A percentile compares a stretch with the other conserved stretches of the same genome.
These are phyloP conservation scores for Sinopyrophorus schimmeli DNA, from an alignment of 2,888 invertebrate species.

Conservation along the genomic window DNA sequence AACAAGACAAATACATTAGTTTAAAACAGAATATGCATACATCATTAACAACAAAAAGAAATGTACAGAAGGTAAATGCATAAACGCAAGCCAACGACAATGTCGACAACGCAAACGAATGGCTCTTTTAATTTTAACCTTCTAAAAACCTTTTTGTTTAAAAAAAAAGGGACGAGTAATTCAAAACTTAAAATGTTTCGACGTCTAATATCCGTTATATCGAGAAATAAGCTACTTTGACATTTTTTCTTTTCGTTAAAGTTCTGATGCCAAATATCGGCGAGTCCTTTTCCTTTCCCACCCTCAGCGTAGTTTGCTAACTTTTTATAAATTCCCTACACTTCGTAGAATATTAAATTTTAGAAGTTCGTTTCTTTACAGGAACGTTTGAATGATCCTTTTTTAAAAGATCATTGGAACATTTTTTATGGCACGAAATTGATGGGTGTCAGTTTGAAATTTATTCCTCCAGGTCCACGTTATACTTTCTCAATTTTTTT, in stretches of 20 bases:
- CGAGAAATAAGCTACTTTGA: constrained; percentile 26
- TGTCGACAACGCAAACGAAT: no score
- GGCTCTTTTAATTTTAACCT: no score
- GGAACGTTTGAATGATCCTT: constrained; percentile 20
- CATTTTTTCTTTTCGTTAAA: constrained; percentile 19
- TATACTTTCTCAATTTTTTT: no score
- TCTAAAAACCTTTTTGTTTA: no score
- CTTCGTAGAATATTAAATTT: constrained; percentile 26
- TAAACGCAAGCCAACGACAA: no score
- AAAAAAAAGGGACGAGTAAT: constrained; percentile 26
- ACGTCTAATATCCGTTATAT: constrained; percentile 30
- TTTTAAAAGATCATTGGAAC: constrained; percentile 18
- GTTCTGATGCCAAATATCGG: constrained; percentile 20
- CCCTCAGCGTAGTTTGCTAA: constrained; percentile 16
- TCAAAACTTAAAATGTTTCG: constrained; percentile 33
- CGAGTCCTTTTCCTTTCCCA: constrained; percentile 1
- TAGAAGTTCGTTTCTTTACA: constrained; percentile 19
- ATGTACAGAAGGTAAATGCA: no score
- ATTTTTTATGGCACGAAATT: constrained; percentile 13
- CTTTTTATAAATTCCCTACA: constrained; percentile 26
- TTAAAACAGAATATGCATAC: constrained; percentile 34
- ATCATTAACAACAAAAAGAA: constrained; percentile 31
- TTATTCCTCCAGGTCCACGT: not conserved
- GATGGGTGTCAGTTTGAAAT: constrained; percentile 9
- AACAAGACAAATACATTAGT: constrained; percentile 42